These are phyloP conservation scores for Morelia viridis DNA, from an alignment of 2,797 vertebrate species.

Conservation along the genomic window DNA sequence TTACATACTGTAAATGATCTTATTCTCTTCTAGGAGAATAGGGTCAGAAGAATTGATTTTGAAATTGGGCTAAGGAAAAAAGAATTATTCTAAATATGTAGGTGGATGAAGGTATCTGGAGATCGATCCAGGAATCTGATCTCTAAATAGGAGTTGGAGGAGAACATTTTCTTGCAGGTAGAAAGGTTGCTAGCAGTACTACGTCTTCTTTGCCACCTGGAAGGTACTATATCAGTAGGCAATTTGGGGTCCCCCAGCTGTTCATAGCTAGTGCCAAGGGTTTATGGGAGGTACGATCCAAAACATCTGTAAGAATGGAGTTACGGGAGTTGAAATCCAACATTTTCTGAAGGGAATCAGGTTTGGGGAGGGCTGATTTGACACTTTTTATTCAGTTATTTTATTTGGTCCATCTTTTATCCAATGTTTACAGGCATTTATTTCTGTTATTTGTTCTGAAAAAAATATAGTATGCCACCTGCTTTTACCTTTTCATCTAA, in stretches of 20 bases:
- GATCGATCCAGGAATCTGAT: not conserved
- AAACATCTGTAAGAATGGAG: not conserved
- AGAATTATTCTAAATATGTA: not conserved
- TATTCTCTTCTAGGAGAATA: not conserved
- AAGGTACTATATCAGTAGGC: not conserved
- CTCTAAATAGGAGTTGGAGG: not conserved
- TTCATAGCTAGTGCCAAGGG: not conserved
- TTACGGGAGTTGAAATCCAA: not conserved
- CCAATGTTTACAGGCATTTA: not conserved
- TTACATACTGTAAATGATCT: not conserved
- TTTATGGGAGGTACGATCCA: not conserved
- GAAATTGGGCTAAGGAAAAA: not conserved
- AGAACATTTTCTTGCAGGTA: not conserved
- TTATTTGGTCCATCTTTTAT: not conserved
- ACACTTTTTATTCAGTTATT: not conserved
- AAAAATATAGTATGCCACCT: not conserved
- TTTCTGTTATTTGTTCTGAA: constrained; percentile 2
- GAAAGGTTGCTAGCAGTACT: not conserved
- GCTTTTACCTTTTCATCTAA: constrained; percentile 22
- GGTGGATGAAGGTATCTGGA: not conserved
- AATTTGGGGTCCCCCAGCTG: not conserved
- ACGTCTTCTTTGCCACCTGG: not conserved
- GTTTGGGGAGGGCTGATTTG: not conserved
- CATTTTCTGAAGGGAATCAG: not conserved
- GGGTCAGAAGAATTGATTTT: not conserved